Evolutionary conservation across 2,797 vertebrate species (phyloP).

Genomic region (Momotus momota): DNA sequence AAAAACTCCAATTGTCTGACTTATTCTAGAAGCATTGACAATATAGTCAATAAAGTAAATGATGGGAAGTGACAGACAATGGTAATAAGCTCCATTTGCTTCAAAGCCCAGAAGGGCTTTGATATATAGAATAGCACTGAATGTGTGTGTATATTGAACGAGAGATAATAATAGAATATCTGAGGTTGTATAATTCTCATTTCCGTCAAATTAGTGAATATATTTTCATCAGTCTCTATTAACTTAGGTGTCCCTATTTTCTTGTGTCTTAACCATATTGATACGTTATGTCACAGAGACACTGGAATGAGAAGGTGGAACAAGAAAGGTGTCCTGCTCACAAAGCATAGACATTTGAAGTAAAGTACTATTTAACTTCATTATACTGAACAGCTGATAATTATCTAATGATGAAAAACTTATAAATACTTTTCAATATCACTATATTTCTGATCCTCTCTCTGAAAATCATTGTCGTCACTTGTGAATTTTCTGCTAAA

Average conservation of each 20-base stretch:
- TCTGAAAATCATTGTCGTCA: neutral
- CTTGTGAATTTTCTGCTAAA: neutral
- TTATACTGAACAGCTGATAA: neutral
- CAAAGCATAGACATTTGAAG: neutral
- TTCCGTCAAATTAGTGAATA: neutral
- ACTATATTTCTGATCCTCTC: neutral
- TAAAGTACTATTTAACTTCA: neutral
- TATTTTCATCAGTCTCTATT: neutral
- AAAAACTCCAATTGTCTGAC: neutral
- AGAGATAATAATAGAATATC: neutral
- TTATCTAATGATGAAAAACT: neutral
- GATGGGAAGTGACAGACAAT: neutral
- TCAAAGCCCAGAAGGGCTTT: neutral
- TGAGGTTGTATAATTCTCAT: neutral
- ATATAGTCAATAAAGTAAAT: neutral
- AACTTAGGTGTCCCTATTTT: neutral
- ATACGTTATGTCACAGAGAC: neutral
- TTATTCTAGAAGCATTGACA: neutral
- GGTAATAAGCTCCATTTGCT: slow-evolving; percentile 16
- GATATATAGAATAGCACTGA: neutral
- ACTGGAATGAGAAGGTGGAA: neutral
- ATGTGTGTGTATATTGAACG: neutral
- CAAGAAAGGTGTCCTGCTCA: neutral
- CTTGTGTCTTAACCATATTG: neutral
- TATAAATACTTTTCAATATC: neutral